A percentile compares a stretch with the other conserved stretches of the same genome.
Evolutionary conservation across 92 coral and sea anemone genomes (phyloP).

Genomic region (Parazoanthus atlanticus): DNA sequence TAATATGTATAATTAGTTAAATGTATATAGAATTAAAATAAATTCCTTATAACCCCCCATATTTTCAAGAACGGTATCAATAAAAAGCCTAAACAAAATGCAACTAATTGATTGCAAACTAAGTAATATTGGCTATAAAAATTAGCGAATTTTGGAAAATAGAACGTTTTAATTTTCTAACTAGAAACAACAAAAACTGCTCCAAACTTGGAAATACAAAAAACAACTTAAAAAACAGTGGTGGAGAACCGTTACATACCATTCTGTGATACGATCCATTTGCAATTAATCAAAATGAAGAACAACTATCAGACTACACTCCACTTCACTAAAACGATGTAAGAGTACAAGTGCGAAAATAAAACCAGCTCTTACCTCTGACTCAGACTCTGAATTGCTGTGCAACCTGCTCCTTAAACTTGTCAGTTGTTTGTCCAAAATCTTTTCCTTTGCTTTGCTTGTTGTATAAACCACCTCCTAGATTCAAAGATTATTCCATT

Average conservation of each 20-base stretch:
- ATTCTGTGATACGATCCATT: too few relatives aligned
- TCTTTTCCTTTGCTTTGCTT: background rate
- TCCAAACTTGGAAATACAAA: background rate
- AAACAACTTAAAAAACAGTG: too few relatives aligned
- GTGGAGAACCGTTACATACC: background rate
- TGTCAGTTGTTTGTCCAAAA: constrained; percentile 20
- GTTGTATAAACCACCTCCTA: constrained; percentile 8
- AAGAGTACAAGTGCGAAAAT: background rate
- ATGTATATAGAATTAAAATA: too few relatives aligned
- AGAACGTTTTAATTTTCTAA: too few relatives aligned
- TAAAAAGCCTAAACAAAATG: too few relatives aligned
- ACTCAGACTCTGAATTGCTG: constrained; percentile 22
- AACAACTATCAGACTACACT: background rate
- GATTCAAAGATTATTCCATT: background rate
- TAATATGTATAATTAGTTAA: too few relatives aligned
- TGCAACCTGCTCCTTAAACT: constrained; percentile 3
- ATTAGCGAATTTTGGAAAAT: too few relatives aligned
- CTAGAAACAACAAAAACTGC: background rate
- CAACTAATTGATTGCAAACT: too few relatives aligned
- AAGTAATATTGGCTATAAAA: too few relatives aligned
- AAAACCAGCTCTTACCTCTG: constrained; percentile 19
- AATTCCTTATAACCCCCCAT: too few relatives aligned
- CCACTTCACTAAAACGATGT: background rate
- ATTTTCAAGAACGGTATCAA: too few relatives aligned
- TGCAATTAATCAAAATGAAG: background rate